These are phyloP conservation scores for Holocentrus rufus DNA, from an alignment of 2,797 vertebrate genomes.

Conservation along the genomic window DNA sequence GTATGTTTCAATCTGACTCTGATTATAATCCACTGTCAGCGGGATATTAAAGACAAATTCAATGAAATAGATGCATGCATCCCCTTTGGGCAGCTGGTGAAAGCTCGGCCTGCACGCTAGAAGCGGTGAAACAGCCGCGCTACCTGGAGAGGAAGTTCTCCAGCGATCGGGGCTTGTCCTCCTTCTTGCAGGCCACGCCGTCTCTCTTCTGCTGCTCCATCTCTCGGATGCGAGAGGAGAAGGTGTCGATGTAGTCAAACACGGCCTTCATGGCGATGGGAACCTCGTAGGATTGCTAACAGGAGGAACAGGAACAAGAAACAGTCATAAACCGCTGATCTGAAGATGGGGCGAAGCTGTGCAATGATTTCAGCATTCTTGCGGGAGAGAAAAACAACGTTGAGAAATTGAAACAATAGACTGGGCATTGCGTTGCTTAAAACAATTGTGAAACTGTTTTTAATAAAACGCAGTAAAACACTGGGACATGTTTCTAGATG, in stretches of 20 bases:
- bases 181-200: conserved; percentile 92
- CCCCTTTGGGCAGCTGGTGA: too few relatives aligned
- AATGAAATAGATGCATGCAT: background rate
- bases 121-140: background rate
- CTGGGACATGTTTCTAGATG: conserved; percentile 4
- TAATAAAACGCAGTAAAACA: background rate
- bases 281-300: conserved; percentile 96
- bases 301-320: conserved; percentile 20
- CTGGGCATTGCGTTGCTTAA: background rate
- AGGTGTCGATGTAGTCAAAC: conserved; percentile 94
- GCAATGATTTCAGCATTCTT: conserved; percentile 18
- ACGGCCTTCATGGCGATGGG: conserved; percentile 98
- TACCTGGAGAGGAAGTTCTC: conserved; percentile 98
- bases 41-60: background rate
- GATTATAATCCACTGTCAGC: background rate
- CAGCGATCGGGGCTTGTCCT: conserved; percentile 95
- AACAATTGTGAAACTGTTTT: conserved; percentile 21
- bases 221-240: conserved; percentile 95
- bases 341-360: conserved; percentile 15
- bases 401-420: background rate
- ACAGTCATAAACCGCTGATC: background rate
- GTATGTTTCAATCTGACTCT: background rate
- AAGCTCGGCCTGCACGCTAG: too few relatives aligned
- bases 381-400: background rate
- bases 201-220: conserved; percentile 98